Base-by-base conservation (phyloP, 2,888 invertebrate species). In the Ellobium chinense region DNA sequence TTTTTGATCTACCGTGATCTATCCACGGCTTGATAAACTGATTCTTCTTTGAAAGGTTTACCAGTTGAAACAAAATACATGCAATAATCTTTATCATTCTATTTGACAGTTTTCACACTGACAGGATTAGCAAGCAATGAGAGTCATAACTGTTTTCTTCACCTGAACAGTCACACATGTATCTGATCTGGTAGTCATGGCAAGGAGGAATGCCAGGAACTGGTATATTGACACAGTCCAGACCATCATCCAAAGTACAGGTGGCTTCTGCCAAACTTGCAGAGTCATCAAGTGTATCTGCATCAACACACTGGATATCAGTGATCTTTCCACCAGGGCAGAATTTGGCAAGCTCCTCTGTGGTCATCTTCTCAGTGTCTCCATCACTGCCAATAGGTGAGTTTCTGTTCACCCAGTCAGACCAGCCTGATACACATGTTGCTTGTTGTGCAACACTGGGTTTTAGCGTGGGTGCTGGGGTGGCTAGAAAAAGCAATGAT, bases 131-230 rank as follows among this genome's bases (percentile, higher is more conserved):
- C 18, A 46, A 12, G 18, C 18, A 18, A 46, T 46, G n/a, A 46
- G 18, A 46, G 18, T 46, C 46, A 7, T 12, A 46, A 46, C 46
- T 46, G 46, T 12, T 46, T 46, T 46, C 46, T 46, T 46, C 18
- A 46, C 81, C 76, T 73, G 80, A 92, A 89, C 96, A 96, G 76
- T 94, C 92, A 81, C 92, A 92, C 84, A 84, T 89, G 82, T 91
- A 91, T 76, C 89, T 75, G 36, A 92, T 86, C 86, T 90, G 88
- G 85, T 91, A 92, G 78, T 92, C 91, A 7, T 85, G 84, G 80
- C 92, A 92, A 21, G 84, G 81, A 14, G 73, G 77, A 34, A 73
- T 36, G 27, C 37, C 72, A 34, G 62, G 63, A 66, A 74, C 62
- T 72, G 72, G 73, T 27, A 65, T 18, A 37, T 72, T 78, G n/a